Conservation (phyloP, 2,113 vertebrate genomes). For the Lepus europaeus region DNA sequence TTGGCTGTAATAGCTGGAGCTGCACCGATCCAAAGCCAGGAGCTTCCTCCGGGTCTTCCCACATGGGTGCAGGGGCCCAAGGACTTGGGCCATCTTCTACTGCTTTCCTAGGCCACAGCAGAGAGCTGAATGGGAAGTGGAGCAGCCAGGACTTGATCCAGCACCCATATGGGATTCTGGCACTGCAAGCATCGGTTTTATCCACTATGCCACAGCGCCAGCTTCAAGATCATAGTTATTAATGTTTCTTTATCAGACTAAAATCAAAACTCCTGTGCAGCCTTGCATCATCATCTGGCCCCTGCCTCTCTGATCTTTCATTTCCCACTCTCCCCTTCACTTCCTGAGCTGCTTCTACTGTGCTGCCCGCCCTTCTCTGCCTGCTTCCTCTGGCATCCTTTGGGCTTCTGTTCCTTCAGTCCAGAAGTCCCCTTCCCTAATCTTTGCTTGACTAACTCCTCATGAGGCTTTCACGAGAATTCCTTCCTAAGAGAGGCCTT, state of each 20-base stretch:
- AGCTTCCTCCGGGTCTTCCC: no score
- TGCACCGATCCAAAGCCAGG: no score
- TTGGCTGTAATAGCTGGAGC: no score
- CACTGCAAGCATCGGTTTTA: no score
- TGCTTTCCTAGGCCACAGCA: no score
- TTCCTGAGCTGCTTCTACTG: background rate
- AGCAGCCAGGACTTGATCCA: no score
- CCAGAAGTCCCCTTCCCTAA: background rate
- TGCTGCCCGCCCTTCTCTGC: background rate
- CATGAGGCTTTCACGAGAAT: background rate
- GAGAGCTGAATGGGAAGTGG: no score
- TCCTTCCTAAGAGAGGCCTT: constrained; percentile 5
- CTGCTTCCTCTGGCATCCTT: background rate
- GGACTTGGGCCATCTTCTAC: no score
- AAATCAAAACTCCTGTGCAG: background rate
- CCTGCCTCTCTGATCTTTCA: background rate
- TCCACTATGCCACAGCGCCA: no score
- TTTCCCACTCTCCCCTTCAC: background rate
- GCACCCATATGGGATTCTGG: no score
- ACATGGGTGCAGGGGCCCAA: no score
- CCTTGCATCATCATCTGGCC: background rate
- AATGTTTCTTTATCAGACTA: background rate
- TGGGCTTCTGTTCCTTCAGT: background rate
- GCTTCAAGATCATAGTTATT: background rate
- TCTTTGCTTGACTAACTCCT: background rate